A percentile compares a stretch with the other conserved stretches of the same genome.
Evolutionary conservation across 2,113 vertebrate species (phyloP).

Genomic region (Spizaetus ornatus): DNA sequence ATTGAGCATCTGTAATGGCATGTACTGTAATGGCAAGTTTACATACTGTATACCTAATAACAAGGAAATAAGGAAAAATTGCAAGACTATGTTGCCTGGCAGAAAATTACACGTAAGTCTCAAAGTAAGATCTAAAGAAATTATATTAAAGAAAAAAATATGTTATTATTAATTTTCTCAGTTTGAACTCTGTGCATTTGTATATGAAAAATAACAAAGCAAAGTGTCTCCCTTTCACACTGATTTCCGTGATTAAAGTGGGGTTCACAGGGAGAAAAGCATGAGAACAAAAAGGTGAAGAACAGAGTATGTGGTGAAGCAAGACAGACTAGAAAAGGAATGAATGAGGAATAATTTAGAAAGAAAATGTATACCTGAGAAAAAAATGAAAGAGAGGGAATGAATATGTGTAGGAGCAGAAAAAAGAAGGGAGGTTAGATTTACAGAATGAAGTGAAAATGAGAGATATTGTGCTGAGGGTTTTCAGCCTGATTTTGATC

Average conservation of each 20-base stretch:
- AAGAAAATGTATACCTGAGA: background rate
- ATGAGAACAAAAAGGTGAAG: background rate
- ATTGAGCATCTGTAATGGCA: background rate
- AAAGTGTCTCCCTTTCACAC: background rate
- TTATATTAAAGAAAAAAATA: background rate
- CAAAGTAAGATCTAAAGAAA: background rate
- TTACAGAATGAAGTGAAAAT: background rate
- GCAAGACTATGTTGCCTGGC: background rate
- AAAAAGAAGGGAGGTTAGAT: background rate
- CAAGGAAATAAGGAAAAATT: background rate
- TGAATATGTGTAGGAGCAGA: background rate
- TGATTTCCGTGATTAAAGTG: background rate
- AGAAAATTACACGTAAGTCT: background rate
- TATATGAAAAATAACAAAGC: background rate
- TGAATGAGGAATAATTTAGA: background rate
- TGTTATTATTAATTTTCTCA: background rate
- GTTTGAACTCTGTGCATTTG: background rate
- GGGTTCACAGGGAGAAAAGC: background rate
- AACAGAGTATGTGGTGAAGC: background rate
- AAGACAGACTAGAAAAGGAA: background rate
- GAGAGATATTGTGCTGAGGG: background rate
- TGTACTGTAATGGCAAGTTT: background rate
- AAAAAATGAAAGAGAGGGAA: background rate
- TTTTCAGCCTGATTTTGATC: background rate
- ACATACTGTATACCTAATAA: rapidly evolving